phyloP scores from a whole-genome alignment of 2,797 vertebrate genomes.

The Macropus fuliginosus region DNA sequence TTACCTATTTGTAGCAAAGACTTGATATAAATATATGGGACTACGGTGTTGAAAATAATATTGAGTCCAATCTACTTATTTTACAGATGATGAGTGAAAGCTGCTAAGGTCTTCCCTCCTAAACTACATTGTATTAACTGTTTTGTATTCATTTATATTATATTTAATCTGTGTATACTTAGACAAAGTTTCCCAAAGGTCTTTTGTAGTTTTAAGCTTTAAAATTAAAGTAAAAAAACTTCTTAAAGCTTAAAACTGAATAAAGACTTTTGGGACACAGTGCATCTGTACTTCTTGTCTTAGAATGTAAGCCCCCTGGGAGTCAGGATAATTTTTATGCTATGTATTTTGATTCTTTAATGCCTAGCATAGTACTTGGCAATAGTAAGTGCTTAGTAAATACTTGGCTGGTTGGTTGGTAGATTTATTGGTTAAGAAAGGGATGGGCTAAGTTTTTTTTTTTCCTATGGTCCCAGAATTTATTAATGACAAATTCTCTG shows the following conservation, averaged over 20 bases:
- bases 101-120: background rate
- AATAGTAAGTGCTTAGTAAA: background rate
- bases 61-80: background rate
- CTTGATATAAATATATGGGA: constrained; percentile 19
- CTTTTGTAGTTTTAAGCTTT: background rate
- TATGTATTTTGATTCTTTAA: background rate
- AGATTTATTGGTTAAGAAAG: background rate
- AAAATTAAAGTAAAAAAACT: background rate
- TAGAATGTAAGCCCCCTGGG: background rate
- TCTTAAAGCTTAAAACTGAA: background rate
- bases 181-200: background rate
- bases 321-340: background rate
- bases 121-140: background rate
- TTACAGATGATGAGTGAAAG: background rate
- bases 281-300: background rate
- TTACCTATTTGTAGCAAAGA: background rate
- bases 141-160: background rate
- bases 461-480: background rate
- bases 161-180: background rate
- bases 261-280: background rate
- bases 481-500: background rate
- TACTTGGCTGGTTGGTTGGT: background rate
- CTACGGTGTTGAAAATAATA: background rate
- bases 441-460: background rate
- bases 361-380: background rate